Base-by-base conservation (phyloP, 1,140 invertebrate genomes). In the Lamellibrachia luymesi region DNA sequence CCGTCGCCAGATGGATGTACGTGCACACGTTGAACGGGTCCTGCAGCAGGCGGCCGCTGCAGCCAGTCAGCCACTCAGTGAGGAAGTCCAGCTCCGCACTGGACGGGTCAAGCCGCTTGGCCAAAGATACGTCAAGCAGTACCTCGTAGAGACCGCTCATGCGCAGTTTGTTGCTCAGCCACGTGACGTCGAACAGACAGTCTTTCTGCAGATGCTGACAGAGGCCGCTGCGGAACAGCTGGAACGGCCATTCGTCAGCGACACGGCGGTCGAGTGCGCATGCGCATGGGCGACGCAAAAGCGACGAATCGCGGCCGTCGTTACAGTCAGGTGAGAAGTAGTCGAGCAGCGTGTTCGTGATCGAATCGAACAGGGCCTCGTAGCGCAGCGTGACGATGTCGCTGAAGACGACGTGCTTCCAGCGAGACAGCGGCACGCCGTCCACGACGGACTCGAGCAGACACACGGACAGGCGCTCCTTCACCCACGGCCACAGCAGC, bases 211-310 rank as follows among this genome's bases (percentile, higher is more conserved):
- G 94, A 92, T 94, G 94, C 91, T 38, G 38, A n/a, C 90, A 91
- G 8, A 91, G 38, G 0, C 90, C 50, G 90, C 90, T 80, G 64
- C 64, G 64, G 90, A 95, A 95, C 50, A 94, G 96, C 94, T 98
- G 97, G 96, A 97, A 98, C 93, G 98, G 98, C 91, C 98, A 96
- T 96, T 98, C 98, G 96, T 98, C 97, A 92, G 49, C 90, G 4
- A 80, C 64, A n/a, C 92, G 52, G 10, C 52, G 92, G 27, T 25
- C 51, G 2, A 38, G 38, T 5, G 10, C 52, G 50, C 52, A 38
- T 52, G 49, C 27, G 7, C 49, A n/a, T 91, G 91, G 25, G 25
- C 91, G 92, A 52, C 52, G 50, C 51, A 5, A 17, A 51, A 10
- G 22, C 52, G 90, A 93, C 91, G 27, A 93, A 92, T 38, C 94